phyloP scores from a whole-genome alignment of 2,113 vertebrate genomes.

The Cephalophus harveyi region DNA sequence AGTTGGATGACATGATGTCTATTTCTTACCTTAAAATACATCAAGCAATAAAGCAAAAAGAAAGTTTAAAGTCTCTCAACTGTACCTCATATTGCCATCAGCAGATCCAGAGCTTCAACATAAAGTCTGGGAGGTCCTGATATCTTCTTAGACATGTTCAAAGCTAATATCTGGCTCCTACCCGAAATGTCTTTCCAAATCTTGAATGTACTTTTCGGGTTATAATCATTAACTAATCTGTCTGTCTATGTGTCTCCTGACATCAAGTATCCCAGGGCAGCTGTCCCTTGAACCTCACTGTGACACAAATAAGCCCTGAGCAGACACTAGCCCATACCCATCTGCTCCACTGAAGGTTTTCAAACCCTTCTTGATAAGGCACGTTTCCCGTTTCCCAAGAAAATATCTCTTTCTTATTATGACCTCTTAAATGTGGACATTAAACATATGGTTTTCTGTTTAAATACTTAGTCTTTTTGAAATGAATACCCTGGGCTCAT shows the following conservation, averaged over 20 bases:
- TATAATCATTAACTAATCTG: neutral
- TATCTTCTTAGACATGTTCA: neutral
- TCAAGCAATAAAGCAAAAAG: neutral
- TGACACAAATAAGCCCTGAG: neutral
- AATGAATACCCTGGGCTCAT: neutral
- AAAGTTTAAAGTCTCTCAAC: neutral
- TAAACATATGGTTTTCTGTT: neutral
- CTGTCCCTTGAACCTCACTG: neutral
- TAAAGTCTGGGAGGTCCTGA: neutral
- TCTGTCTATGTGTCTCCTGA: neutral
- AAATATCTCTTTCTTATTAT: conserved; percentile 2
- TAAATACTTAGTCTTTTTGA: neutral
- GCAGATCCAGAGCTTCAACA: neutral
- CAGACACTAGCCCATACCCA: neutral
- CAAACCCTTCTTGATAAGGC: neutral
- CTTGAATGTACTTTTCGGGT: neutral
- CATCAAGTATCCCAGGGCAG: neutral
- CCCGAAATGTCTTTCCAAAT: conserved; percentile 18
- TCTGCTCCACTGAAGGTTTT: neutral
- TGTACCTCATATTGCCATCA: neutral
- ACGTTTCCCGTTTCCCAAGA: neutral
- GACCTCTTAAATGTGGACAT: neutral
- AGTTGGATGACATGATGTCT: neutral
- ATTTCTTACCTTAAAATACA: neutral
- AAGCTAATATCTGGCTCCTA: neutral